phyloP scores from a whole-genome alignment of 2,888 invertebrate species.

The Enoplolaimus lenunculus region DNA sequence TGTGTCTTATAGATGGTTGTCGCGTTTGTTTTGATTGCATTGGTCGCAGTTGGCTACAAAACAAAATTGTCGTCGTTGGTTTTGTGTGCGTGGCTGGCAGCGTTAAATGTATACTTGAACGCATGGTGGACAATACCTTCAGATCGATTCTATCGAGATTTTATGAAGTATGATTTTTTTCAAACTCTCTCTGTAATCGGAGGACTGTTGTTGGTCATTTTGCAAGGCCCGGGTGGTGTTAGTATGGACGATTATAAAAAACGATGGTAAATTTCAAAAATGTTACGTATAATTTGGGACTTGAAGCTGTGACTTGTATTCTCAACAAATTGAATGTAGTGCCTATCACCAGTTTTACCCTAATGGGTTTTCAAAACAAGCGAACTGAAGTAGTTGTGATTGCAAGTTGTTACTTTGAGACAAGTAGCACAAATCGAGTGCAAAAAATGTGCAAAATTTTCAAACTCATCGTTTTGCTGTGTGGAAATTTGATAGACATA shows the following conservation, averaged over 20 bases:
- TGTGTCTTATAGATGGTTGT: slow-evolving; percentile 60
- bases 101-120: slow-evolving; percentile 90
- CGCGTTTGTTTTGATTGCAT: slow-evolving; percentile 80
- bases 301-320: no score
- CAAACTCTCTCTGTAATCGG: slow-evolving; percentile 97
- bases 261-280: slow-evolving; percentile 79
- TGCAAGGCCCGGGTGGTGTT: slow-evolving; percentile 91
- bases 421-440: no score
- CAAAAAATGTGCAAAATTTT: no score
- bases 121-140: slow-evolving; percentile 94
- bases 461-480: no score
- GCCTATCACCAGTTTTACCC: no score
- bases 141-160: slow-evolving; percentile 89
- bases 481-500: no score
- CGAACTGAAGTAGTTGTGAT: no score
- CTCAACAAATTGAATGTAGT: no score
- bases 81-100: slow-evolving; percentile 69
- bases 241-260: slow-evolving; percentile 99
- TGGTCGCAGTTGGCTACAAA: slow-evolving; percentile 92
- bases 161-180: slow-evolving; percentile 97
- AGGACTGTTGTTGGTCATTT: slow-evolving; percentile 92
- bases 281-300: no score
- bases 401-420: no score
- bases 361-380: no score
- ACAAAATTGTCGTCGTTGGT: slow-evolving; percentile 91